Evolutionary conservation across 2,888 invertebrate species (phyloP).

Genomic region (Synergus umbraculus): DNA sequence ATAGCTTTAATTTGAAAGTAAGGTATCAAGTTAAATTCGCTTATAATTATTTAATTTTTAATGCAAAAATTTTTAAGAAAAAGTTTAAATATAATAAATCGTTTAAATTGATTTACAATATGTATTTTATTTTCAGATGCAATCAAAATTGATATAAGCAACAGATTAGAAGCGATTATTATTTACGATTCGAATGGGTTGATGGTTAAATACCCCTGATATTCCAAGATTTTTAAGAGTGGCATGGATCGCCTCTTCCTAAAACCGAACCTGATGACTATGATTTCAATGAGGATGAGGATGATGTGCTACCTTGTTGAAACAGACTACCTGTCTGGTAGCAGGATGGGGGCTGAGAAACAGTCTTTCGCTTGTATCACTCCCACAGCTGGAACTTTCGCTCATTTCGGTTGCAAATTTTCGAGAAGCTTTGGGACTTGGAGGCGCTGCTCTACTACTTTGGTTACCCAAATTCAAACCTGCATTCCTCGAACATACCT

Average conservation of each 20-base stretch:
- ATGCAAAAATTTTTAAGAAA: background rate
- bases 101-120: background rate
- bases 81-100: background rate
- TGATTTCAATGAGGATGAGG: constrained; percentile 57
- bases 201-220: background rate
- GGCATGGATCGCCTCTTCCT: constrained; percentile 12
- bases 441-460: constrained; percentile 78
- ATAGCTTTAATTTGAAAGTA: background rate
- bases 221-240: constrained; percentile 8
- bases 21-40: background rate
- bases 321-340: constrained; percentile 79
- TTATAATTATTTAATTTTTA: background rate
- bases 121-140: background rate
- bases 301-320: constrained; percentile 75
- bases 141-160: background rate
- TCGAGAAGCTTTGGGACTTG: constrained; percentile 82
- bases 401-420: constrained; percentile 84
- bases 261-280: constrained; percentile 43
- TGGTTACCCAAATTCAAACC: constrained; percentile 69
- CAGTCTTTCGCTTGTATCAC: constrained; percentile 83
- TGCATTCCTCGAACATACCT: constrained; percentile 81
- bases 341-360: constrained; percentile 78
- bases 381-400: constrained; percentile 85
- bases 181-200: background rate
- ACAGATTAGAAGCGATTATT: background rate